A percentile compares a stretch with the other conserved stretches of the same genome.
Conservation (phyloP, 2,113 vertebrate genomes). For the Poeciliopsis prolifica region DNA sequence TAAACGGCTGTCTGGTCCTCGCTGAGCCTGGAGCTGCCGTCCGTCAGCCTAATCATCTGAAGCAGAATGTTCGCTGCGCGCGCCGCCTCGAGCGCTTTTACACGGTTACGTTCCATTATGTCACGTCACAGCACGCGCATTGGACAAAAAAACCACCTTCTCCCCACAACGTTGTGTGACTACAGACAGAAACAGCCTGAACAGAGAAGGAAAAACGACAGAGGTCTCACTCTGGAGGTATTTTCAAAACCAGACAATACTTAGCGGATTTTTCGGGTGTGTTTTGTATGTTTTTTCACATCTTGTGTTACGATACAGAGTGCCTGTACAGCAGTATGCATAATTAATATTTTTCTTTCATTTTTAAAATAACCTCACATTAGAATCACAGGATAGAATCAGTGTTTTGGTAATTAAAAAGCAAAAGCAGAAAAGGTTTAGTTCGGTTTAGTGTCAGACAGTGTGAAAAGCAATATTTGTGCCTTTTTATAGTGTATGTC, state of each 20-base stretch:
- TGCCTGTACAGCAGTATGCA: too few species aligned
- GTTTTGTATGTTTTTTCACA: too few species aligned
- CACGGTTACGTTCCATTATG: constrained; percentile 79
- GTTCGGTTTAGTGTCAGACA: not conserved
- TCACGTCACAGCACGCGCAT: constrained; percentile 79
- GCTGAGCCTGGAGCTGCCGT: constrained; percentile 40
- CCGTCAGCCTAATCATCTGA: constrained; percentile 57
- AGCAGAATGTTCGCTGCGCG: constrained; percentile 27
- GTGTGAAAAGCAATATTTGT: not conserved
- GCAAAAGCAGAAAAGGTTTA: not conserved
- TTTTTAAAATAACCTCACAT: not conserved
- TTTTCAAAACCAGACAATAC: not conserved
- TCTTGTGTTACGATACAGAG: too few species aligned
- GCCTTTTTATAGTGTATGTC: too few species aligned
- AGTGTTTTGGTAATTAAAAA: not conserved
- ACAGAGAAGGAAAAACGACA: not conserved
- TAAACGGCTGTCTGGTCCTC: not conserved
- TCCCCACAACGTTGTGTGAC: constrained; percentile 61
- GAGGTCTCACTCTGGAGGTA: constrained; percentile 47
- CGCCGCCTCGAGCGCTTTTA: constrained; percentile 73
- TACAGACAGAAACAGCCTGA: constrained; percentile 35
- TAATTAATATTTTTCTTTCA: too few species aligned
- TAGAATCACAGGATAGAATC: too few species aligned
- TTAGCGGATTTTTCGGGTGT: too few species aligned
- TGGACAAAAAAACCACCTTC: constrained; percentile 78